Conservation (phyloP, 2,113 vertebrate genomes). For the Misgurnus mizolepis region DNA sequence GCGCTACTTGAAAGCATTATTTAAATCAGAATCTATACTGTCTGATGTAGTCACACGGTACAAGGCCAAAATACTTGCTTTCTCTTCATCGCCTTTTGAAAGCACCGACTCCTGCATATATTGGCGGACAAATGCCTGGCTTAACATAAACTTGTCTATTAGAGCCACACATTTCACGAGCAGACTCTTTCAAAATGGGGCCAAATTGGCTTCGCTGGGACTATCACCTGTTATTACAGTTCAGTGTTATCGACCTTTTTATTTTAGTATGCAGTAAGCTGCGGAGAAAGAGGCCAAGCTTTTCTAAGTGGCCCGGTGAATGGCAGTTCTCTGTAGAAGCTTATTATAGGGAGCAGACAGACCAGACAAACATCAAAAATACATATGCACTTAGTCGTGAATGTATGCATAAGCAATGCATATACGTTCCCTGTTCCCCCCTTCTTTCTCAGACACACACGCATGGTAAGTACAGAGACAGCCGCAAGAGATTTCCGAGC, state of each 20-base stretch:
- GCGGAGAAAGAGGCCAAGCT: slow-evolving; percentile 46
- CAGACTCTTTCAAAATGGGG: slow-evolving; percentile 49
- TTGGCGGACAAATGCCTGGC: slow-evolving; percentile 34
- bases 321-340: slow-evolving; percentile 37
- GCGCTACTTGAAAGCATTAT: slow-evolving; percentile 13
- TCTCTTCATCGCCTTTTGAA: slow-evolving; percentile 40
- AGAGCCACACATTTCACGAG: slow-evolving; percentile 52
- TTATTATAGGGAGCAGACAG: slow-evolving; percentile 36
- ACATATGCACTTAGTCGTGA: slow-evolving; percentile 11
- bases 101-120: slow-evolving; percentile 34
- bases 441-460: background rate
- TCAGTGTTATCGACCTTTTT: slow-evolving; percentile 63
- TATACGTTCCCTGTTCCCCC: background rate
- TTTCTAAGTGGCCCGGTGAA: slow-evolving; percentile 48
- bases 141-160: slow-evolving; percentile 56
- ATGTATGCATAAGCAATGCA: slow-evolving; percentile 36
- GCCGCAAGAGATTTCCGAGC: slow-evolving; percentile 53
- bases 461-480: slow-evolving; percentile 21
- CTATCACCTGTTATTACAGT: slow-evolving; percentile 61
- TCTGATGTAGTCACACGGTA: slow-evolving; percentile 5
- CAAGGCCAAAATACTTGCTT: slow-evolving; percentile 35
- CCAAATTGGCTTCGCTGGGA: slow-evolving; percentile 51
- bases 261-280: slow-evolving; percentile 57
- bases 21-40: slow-evolving; percentile 30
- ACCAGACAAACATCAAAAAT: slow-evolving; percentile 25